Evolutionary conservation across 1,140 invertebrate species (phyloP).

Genomic region (Drosophila serrata): DNA sequence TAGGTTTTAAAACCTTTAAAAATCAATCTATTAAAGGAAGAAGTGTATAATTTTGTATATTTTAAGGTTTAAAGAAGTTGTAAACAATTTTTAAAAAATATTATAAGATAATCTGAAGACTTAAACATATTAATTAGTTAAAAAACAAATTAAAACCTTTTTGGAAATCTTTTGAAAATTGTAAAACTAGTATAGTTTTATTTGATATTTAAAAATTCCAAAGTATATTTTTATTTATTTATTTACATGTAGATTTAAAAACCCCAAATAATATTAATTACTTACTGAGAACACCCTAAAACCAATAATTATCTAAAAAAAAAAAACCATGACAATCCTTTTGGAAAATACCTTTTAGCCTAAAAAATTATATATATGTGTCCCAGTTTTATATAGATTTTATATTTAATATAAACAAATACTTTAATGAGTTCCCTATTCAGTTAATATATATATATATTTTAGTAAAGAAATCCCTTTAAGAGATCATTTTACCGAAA

Average conservation of each 20-base stretch:
- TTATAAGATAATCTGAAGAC: background rate
- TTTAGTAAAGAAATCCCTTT: background rate
- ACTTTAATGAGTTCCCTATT: background rate
- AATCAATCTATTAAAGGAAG: background rate
- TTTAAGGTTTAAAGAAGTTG: background rate
- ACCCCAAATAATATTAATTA: too few species aligned
- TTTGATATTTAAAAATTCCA: too few species aligned
- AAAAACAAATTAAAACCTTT: background rate
- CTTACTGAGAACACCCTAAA: too few species aligned
- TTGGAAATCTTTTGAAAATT: background rate
- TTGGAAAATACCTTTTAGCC: background rate
- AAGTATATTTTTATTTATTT: too few species aligned
- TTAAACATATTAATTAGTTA: background rate
- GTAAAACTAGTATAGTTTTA: too few species aligned
- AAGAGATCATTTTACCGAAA: slow-evolving; percentile 17
- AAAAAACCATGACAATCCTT: too few species aligned
- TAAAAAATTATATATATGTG: background rate
- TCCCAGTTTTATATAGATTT: background rate
- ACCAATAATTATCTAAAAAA: too few species aligned
- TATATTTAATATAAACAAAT: background rate
- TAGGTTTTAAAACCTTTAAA: background rate
- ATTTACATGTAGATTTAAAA: too few species aligned
- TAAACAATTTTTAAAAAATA: background rate
- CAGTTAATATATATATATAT: background rate
- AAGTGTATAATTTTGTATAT: background rate